Base-by-base conservation (phyloP, 2,113 vertebrate species). In the Crypturellus undulatus region DNA sequence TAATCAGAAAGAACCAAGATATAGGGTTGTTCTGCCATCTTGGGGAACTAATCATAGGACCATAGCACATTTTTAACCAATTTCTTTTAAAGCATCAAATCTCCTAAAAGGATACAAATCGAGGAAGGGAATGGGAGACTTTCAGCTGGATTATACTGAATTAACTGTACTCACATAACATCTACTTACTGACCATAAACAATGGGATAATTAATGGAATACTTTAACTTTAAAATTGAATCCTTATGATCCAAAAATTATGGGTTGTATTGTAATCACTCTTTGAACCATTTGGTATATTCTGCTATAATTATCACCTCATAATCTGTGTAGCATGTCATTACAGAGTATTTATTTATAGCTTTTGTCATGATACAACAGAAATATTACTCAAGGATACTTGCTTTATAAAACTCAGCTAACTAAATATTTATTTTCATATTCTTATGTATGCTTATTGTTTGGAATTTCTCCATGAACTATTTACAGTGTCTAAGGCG, bases 131-230 rank as follows among this genome's bases (percentile, higher is more conserved):
- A n/a, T n/a, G n/a, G n/a, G n/a, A n/a, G n/a, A n/a, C n/a, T n/a
- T n/a, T 84, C 73, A 84, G 24, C 49, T 63, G 59, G 15, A 58
- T 58, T 72, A 49, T 63, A 67, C 51, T 43, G 49, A 79, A 79
- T 43, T 84, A 82, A 43, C 56, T 20, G 51, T 90, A 90, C 79
- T 79, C 84, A 78, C 49, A 70, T 62, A 67, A 58, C 78, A 58
- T 73, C 60, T 87, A 60, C 36, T 90, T 87, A 60, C 36, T 90
- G 79, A 79, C 67, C 76, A 79, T 70, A 88, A 96, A 93, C 83
- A 94, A 78, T 68, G 16, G 68, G 45, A 51, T 91, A 95, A 94
- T 91, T 82, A 90, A 94, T 69, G 43, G 79, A 88, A 80, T 92
- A 22, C 28, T 78, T 92, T 68, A 91, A 20, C 91, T 95, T 95